Percentiles rank a stretch among this genome's conserved stretches.
Conservation (phyloP, 2,113 vertebrate species). For the Solea senegalensis region DNA sequence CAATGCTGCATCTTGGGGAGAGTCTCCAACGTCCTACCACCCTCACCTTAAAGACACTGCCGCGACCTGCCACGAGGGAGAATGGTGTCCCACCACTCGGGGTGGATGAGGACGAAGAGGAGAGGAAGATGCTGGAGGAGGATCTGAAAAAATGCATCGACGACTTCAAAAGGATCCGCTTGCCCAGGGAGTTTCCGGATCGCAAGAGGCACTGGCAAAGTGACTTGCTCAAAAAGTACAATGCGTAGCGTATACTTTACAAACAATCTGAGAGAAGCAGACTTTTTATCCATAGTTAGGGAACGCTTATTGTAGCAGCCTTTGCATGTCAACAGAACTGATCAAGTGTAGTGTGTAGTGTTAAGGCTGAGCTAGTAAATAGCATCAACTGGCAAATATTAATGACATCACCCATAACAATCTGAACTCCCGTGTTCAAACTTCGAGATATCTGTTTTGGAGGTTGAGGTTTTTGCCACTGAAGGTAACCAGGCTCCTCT, state of each 20-base stretch:
- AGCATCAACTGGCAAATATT: no score
- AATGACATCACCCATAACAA: no score
- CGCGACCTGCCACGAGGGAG: conserved; percentile 59
- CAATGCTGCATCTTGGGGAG: conserved; percentile 13
- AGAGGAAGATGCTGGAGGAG: conserved; percentile 80
- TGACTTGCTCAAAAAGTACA: conserved; percentile 83
- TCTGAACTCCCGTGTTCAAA: no score
- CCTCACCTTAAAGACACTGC: conserved; percentile 75
- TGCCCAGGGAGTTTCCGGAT: conserved; percentile 81
- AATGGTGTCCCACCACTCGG: conserved; percentile 64
- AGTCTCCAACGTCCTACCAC: conserved; percentile 72
- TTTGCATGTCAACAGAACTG: conserved; percentile 49
- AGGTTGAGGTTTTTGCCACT: no score
- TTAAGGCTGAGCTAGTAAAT: conserved; percentile 31
- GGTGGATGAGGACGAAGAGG: conserved; percentile 74
- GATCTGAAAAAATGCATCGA: conserved; percentile 84
- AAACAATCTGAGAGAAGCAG: not conserved
- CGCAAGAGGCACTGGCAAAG: conserved; percentile 85
- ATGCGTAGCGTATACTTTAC: conserved; percentile 66
- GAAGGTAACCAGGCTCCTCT: no score
- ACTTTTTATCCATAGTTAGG: not conserved
- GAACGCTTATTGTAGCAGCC: conserved; percentile 26
- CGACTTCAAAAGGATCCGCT: conserved; percentile 81
- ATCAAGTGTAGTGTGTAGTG: conserved; percentile 4
- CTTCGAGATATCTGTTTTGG: no score